phyloP scores from a whole-genome alignment of 2,888 invertebrate genomes.

The Caenorhabditis virilis region DNA sequence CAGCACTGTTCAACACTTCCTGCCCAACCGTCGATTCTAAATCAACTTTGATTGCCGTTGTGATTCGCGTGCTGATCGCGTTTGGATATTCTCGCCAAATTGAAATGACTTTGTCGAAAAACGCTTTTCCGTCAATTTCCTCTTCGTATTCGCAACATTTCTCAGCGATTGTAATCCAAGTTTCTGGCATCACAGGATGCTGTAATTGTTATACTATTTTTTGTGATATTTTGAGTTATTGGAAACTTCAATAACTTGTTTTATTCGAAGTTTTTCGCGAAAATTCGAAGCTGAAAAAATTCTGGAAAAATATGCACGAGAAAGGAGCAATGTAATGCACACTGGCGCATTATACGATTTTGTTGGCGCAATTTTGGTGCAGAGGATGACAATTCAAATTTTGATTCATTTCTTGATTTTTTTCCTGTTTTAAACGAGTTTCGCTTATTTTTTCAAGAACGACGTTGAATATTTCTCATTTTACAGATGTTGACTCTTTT shows the following conservation, averaged over 20 bases:
- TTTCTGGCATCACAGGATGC: background rate
- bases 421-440: background rate
- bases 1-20: constrained; percentile 11
- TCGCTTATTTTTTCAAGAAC: too few species aligned
- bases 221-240: background rate
- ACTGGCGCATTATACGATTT: constrained; percentile 8
- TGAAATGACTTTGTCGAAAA: constrained; percentile 38
- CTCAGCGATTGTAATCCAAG: constrained; percentile 25
- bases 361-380: constrained; percentile 2
- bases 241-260: background rate
- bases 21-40: constrained; percentile 14
- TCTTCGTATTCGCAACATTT: constrained; percentile 26
- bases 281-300: background rate
- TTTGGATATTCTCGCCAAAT: constrained; percentile 45
- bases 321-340: background rate
- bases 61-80: constrained; percentile 36
- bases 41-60: constrained; percentile 20
- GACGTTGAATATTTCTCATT: too few species aligned
- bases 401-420: constrained; percentile 1
- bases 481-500: constrained; percentile 43
- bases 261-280: background rate
- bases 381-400: constrained; percentile 25
- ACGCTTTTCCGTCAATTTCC: constrained; percentile 27
- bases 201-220: background rate
- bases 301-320: background rate